Conservation (phyloP, 2,113 vertebrate genomes). For the Pogona vitticeps region DNA sequence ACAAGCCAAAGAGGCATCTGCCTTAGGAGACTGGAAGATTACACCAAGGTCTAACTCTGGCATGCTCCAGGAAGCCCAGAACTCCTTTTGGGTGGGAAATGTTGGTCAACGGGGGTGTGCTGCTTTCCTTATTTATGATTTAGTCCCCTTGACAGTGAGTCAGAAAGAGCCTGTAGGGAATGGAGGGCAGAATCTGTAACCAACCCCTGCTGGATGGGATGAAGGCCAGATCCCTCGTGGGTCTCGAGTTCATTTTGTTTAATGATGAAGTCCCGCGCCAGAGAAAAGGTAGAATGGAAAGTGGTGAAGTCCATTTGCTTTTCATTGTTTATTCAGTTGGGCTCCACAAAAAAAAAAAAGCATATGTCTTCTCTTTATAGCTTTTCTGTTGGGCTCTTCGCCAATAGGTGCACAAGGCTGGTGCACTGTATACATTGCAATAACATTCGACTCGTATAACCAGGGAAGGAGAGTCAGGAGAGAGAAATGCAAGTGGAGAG, state of each 20-base stretch:
- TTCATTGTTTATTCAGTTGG: slow-evolving; percentile 61
- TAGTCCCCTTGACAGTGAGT: neutral
- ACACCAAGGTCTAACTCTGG: too few species aligned
- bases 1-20: too few species aligned
- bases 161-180: neutral
- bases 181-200: neutral
- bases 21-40: too few species aligned
- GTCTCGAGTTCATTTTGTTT: neutral
- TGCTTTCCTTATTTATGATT: neutral
- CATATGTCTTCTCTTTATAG: slow-evolving; percentile 60
- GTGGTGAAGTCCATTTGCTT: slow-evolving; percentile 53
- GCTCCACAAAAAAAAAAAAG: slow-evolving; percentile 58
- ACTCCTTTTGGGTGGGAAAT: neutral
- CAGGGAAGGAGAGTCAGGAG: neutral
- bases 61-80: too few species aligned
- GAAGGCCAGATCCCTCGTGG: neutral
- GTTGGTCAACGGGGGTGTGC: neutral
- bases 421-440: slow-evolving; percentile 7
- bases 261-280: slow-evolving; percentile 45
- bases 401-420: slow-evolving; percentile 48
- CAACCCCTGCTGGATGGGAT: neutral
- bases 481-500: neutral
- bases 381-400: slow-evolving; percentile 48
- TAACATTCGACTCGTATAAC: neutral
- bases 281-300: slow-evolving; percentile 47